These are phyloP conservation scores for Pseudobourletiella spinata DNA, from an alignment of 1,140 invertebrate genomes.

Conservation along the genomic window DNA sequence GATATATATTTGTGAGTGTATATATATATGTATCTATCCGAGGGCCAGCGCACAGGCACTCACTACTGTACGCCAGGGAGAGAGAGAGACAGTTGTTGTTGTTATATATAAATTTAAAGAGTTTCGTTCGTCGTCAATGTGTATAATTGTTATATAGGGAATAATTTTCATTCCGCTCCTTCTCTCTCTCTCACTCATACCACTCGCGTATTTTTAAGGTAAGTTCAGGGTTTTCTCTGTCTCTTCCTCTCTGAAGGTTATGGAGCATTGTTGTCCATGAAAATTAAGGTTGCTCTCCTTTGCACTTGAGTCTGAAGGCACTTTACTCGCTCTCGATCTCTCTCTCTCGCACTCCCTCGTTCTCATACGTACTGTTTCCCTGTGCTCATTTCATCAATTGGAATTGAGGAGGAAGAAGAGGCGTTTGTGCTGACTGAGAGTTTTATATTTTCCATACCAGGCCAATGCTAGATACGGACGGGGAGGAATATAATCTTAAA, in stretches of 20 bases:
- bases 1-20: background rate
- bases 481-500: too few species aligned
- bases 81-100: too few species aligned
- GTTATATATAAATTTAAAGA: too few species aligned
- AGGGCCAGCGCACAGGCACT: too few species aligned
- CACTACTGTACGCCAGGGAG: background rate
- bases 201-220: background rate
- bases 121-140: too few species aligned
- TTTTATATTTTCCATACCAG: background rate
- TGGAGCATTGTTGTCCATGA: constrained; percentile 5
- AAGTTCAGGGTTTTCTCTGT: background rate
- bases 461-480: too few species aligned
- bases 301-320: constrained; percentile 6
- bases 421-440: background rate
- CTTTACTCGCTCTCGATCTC: too few species aligned
- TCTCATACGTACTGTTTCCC: background rate
- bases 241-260: background rate
- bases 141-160: background rate
- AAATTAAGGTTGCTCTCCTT: constrained; percentile 3
- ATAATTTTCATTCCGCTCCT: background rate
- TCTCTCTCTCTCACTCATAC: background rate
- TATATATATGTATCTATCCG: background rate
- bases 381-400: background rate
- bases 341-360: too few species aligned
- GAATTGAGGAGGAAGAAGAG: background rate